Percentiles rank a stretch among this genome's conserved stretches.
These are phyloP conservation scores for Strix occidentalis DNA, from an alignment of 2,797 vertebrate genomes.

Conservation along the genomic window DNA sequence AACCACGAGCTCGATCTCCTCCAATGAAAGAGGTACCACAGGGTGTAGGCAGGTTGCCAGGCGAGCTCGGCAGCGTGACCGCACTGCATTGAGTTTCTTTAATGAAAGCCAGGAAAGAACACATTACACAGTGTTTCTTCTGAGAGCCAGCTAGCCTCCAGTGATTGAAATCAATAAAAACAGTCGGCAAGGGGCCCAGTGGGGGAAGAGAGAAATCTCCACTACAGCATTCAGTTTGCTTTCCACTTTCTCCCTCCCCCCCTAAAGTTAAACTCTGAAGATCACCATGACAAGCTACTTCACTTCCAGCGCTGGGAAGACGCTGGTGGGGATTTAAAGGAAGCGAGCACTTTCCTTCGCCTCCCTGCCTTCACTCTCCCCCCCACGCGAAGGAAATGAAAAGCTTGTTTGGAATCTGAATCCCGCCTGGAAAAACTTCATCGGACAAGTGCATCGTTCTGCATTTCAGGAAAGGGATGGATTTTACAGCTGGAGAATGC, in stretches of 20 bases:
- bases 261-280: constrained; percentile 70
- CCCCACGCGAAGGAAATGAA: neutral
- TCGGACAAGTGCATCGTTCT: constrained; percentile 63
- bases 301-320: constrained; percentile 22
- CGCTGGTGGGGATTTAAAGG: constrained; percentile 34
- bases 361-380: neutral
- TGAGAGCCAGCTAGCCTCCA: constrained; percentile 73
- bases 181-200: constrained; percentile 76
- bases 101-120: constrained; percentile 89
- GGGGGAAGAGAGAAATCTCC: constrained; percentile 71
- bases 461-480: constrained; percentile 36
- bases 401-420: constrained; percentile 64
- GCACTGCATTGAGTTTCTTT: constrained; percentile 84
- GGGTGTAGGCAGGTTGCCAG: constrained; percentile 86
- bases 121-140: constrained; percentile 81
- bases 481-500: neutral
- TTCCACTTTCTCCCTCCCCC: constrained; percentile 70
- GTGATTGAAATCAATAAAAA: constrained; percentile 82
- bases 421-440: constrained; percentile 49
- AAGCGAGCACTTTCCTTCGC: neutral
- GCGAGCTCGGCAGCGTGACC: constrained; percentile 79
- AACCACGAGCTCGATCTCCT: constrained; percentile 47
- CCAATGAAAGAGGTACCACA: constrained; percentile 78
- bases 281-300: constrained; percentile 58
- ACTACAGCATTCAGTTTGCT: constrained; percentile 61